Percentiles rank a stretch among this genome's conserved stretches.
These are phyloP conservation scores for Drymodes brunneopygia DNA, from an alignment of 2,113 vertebrate genomes.

Conservation along the genomic window DNA sequence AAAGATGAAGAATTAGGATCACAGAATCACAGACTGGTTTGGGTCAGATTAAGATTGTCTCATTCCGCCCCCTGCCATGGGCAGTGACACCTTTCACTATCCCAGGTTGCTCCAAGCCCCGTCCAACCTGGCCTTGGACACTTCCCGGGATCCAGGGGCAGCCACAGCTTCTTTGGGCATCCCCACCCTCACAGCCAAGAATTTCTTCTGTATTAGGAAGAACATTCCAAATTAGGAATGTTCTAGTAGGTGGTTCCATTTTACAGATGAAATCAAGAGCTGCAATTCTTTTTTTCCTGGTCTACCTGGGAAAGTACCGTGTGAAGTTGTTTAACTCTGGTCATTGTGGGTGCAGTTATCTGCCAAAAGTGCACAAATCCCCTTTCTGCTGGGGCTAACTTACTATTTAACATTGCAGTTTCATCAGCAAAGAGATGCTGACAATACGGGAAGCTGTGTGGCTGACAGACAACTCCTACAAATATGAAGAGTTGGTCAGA, in stretches of 20 bases:
- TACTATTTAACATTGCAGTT: conserved; percentile 46
- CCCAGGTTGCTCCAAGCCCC: rapidly evolving
- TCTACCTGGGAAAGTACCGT: neutral
- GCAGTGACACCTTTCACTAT: neutral
- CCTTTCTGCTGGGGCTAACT: neutral
- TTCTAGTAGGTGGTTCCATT: neutral
- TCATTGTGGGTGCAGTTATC: neutral
- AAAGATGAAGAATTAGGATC: neutral
- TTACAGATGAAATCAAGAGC: neutral
- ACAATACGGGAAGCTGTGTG: conserved; percentile 96
- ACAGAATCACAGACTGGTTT: neutral
- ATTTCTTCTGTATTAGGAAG: neutral
- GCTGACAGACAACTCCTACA: conserved; percentile 98
- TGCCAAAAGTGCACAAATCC: neutral
- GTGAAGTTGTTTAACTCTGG: neutral
- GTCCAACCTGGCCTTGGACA: rapidly evolving
- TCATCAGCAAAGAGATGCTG: conserved; percentile 94
- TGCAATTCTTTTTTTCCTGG: neutral
- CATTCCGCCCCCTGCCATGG: neutral
- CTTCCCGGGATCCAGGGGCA: neutral
- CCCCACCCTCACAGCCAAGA: neutral
- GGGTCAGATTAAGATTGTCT: neutral
- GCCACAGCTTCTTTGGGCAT: neutral
- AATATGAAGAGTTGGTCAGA: conserved; percentile 95
- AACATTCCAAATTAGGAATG: neutral